phyloP scores from a whole-genome alignment of 2,797 vertebrate species.

The Graptemys geographica region DNA sequence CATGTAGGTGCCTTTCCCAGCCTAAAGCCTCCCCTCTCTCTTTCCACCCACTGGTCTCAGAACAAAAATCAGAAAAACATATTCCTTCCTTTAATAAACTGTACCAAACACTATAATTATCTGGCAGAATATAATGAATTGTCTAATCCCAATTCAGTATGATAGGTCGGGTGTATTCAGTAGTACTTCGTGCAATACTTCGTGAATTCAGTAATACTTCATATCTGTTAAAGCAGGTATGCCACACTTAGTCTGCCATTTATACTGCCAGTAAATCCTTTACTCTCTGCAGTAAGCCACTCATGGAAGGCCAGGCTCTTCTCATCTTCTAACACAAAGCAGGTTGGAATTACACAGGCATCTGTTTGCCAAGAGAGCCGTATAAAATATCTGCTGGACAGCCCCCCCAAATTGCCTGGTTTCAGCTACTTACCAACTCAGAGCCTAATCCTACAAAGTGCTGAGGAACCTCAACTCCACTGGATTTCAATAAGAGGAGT shows the following conservation, averaged over 20 bases:
- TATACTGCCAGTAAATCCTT: background rate
- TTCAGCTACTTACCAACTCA: conserved; percentile 5
- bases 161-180: background rate
- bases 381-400: background rate
- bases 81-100: background rate
- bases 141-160: background rate
- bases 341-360: background rate
- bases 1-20: background rate
- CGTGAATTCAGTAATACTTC: background rate
- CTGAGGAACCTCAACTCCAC: background rate
- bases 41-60: background rate
- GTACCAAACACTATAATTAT: background rate
- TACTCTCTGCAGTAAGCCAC: background rate
- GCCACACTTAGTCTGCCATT: background rate
- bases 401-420: background rate
- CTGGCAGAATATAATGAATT: background rate
- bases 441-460: background rate
- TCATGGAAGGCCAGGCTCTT: background rate
- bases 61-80: background rate
- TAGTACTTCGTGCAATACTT: background rate
- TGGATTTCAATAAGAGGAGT: background rate
- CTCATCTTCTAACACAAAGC: background rate
- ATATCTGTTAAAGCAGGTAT: background rate
- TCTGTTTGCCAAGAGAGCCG: too few relatives aligned
- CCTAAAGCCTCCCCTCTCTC: background rate